Conservation (phyloP, 2,113 vertebrate genomes). For the Trinectes maculatus region DNA sequence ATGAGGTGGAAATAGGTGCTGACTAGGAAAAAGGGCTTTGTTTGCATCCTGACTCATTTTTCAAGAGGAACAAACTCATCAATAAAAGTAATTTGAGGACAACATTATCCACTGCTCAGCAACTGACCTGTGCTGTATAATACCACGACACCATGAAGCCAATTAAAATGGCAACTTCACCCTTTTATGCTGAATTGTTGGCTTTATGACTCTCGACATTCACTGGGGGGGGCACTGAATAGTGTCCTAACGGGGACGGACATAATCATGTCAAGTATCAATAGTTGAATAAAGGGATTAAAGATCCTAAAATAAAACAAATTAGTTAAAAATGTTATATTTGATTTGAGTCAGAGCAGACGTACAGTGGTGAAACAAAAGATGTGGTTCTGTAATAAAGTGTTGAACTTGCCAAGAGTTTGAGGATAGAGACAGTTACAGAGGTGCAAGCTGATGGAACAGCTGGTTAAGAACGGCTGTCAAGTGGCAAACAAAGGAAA, state of each 20-base stretch:
- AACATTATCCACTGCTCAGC: conserved; percentile 65
- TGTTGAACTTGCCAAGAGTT: conserved; percentile 28
- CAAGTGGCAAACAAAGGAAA: conserved; percentile 34
- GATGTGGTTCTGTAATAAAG: conserved; percentile 3
- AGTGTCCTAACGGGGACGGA: conserved; percentile 6
- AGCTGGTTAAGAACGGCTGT: conserved; percentile 11
- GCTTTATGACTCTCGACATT: conserved; percentile 21
- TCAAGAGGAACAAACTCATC: conserved; percentile 65
- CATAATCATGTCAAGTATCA: conserved; percentile 16
- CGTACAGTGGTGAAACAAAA: conserved; percentile 6
- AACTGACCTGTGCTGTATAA: conserved; percentile 53
- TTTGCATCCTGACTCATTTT: conserved; percentile 72
- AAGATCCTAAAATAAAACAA: conserved; percentile 7
- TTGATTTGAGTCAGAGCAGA: neutral
- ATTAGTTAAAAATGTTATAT: too few relatives aligned
- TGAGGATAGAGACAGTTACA: conserved; percentile 25
- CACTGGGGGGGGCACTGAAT: conserved; percentile 1
- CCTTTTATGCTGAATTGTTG: conserved; percentile 39
- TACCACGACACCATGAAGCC: conserved; percentile 48
- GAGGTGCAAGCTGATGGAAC: conserved; percentile 18
- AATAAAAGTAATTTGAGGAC: conserved; percentile 72
- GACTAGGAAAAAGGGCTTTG: conserved; percentile 60
- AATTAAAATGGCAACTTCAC: conserved; percentile 59
- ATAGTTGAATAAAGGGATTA: neutral
- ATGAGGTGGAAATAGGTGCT: conserved; percentile 55